phyloP scores from a whole-genome alignment of 2,797 vertebrate species.

The Microcaecilia unicolor region DNA sequence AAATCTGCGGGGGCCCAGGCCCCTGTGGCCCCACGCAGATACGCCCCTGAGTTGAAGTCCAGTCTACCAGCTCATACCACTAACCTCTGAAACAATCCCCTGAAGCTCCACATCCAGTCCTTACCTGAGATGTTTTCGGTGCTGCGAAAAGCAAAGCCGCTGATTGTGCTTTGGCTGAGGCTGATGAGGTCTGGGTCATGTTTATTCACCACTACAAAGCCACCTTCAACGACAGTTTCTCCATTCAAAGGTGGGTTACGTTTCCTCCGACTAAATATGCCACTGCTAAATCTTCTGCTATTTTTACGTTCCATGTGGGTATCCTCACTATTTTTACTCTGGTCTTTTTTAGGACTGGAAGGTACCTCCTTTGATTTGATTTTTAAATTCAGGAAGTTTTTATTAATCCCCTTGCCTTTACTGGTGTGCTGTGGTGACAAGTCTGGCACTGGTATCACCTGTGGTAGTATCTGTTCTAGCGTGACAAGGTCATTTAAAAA shows the following conservation, averaged over 20 bases:
- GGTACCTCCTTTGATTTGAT: slow-evolving; percentile 34
- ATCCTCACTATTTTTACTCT: slow-evolving; percentile 27
- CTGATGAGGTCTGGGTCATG: slow-evolving; percentile 22
- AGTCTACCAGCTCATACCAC: too few relatives aligned
- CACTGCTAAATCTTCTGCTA: slow-evolving; percentile 25
- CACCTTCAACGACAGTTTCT: slow-evolving; percentile 36
- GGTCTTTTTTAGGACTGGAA: slow-evolving; percentile 27
- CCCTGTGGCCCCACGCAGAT: too few relatives aligned
- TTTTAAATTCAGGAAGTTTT: slow-evolving; percentile 23
- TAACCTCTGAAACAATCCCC: too few relatives aligned
- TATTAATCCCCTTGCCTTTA: slow-evolving; percentile 32
- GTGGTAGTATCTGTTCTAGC: slow-evolving; percentile 45
- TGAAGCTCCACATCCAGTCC: neutral
- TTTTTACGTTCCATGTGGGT: slow-evolving; percentile 18
- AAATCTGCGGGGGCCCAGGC: too few relatives aligned
- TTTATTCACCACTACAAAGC: slow-evolving; percentile 33
- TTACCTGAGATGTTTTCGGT: slow-evolving; percentile 48
- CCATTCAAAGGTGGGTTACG: slow-evolving; percentile 32
- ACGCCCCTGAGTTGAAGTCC: too few relatives aligned
- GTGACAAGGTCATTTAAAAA: slow-evolving; percentile 56
- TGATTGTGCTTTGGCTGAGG: slow-evolving; percentile 6
- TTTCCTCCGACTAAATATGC: slow-evolving; percentile 33
- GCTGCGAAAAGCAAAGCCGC: slow-evolving; percentile 21
- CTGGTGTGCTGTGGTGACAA: slow-evolving; percentile 20
- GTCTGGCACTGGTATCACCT: slow-evolving; percentile 37